Evolutionary conservation across 2,113 vertebrate species (phyloP), one percentile per base, ranked within the genome.

Genomic region (Pelvicachromis taeniatus): DNA sequence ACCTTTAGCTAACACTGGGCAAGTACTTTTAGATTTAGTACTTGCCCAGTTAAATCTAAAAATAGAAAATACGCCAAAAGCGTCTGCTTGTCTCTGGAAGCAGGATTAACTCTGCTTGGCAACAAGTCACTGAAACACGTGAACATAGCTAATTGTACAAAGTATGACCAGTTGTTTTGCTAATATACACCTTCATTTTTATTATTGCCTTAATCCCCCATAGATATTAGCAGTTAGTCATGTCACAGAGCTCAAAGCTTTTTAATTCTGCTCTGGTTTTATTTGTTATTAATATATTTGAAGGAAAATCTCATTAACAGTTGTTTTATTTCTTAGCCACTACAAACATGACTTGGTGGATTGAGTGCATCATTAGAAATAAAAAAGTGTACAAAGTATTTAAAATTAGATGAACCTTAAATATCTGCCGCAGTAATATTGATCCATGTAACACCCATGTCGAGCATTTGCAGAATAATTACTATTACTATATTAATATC

Each of bases 361-460:
- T 40, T 40, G 21, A n/a, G n/a, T 68, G 61, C 35, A 65, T 65
- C 19, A 65, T 21, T 16, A n/a, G 35, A 68, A n/a, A 68, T 68
- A 23, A 68, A 63, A 63, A 63, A 63, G 59, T 63, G 1, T 35
- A 35, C 1, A 35, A 61, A 61, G 9, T 61, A n/a, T 35, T 63
- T 63, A 63, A 63, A 68, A 23, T 68, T 0, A 3, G 1, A 40
- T 68, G 35, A 68, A 0, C 38, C 63, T 0, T 68, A 42, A 42
- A 68, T n/a, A 68, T 68, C 35, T 23, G n/a, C 38, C 9, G 63
- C 63, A 16, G 7, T 42, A 68, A 42, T 16, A 68, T 23, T 42
- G 63, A 23, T 68, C 63, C n/a, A 68, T 42, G 12, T 9, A 40
- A 42, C 35, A 1, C 12, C 23, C 35, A 42, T 42, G 35, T 40